phyloP scores from a whole-genome alignment of 2,888 invertebrate species.

The Anaspis maculata region DNA sequence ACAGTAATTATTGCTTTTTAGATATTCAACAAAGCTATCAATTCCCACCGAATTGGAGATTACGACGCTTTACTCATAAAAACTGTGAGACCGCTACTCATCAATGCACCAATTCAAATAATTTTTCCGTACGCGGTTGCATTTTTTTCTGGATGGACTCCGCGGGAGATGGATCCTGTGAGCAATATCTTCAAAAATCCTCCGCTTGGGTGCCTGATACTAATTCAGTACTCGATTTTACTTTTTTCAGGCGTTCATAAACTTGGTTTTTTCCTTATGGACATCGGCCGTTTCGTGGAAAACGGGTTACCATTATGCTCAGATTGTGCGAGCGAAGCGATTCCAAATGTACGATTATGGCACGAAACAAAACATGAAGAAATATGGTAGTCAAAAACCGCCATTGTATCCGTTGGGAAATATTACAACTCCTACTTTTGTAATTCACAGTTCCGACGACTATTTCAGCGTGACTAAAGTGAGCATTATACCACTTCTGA shows the following conservation, averaged over 20 bases:
- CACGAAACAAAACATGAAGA: constrained; percentile 6
- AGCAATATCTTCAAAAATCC: too few species aligned
- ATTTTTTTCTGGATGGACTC: constrained; percentile 8
- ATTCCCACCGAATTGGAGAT: too few species aligned
- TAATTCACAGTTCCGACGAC: constrained; percentile 9
- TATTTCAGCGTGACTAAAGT: too few species aligned
- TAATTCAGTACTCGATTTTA: too few species aligned
- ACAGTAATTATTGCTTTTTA: too few species aligned
- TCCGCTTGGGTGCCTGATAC: too few species aligned
- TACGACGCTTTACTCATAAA: too few species aligned
- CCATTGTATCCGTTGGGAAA: constrained; percentile 13
- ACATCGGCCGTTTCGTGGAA: constrained; percentile 9
- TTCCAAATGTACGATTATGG: constrained; percentile 18
- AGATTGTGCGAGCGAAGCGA: constrained; percentile 3
- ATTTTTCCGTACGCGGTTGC: too few species aligned
- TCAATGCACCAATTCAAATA: too few species aligned
- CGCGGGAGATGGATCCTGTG: constrained; percentile 6
- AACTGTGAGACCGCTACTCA: too few species aligned
- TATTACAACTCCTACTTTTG: constrained; percentile 11
- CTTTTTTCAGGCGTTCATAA: background rate
- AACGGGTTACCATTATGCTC: constrained; percentile 12
- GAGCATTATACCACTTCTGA: too few species aligned
- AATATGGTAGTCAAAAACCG: constrained; percentile 8
- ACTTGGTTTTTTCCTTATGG: constrained; percentile 1
- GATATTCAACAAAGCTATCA: too few species aligned